phyloP scores from a whole-genome alignment of 2,797 vertebrate genomes.

The Linurgus olivaceus region DNA sequence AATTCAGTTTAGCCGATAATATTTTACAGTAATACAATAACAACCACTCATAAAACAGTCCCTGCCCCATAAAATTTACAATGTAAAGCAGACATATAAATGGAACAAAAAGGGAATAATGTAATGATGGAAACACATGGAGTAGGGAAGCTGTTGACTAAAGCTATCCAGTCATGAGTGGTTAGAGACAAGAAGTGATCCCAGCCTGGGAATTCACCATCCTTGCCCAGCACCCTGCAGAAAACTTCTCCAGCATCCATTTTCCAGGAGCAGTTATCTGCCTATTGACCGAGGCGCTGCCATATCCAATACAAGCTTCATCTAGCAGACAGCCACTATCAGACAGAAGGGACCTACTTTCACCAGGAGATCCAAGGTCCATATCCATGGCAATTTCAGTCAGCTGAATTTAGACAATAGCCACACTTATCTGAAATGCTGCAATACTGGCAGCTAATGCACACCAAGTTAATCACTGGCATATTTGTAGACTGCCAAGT shows the following conservation, averaged over 20 bases:
- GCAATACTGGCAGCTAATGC: constrained; percentile 40
- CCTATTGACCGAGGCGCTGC: background rate
- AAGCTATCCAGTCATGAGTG: background rate
- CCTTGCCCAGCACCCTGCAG: background rate
- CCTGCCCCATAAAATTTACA: constrained; percentile 50
- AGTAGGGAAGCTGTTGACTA: background rate
- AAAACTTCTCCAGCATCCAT: background rate
- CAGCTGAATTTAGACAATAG: constrained; percentile 45
- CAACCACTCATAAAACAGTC: constrained; percentile 24
- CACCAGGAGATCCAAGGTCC: constrained; percentile 23
- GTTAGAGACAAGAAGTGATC: background rate
- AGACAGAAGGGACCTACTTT: background rate
- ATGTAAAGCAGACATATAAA: constrained; percentile 49
- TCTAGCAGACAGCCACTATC: background rate
- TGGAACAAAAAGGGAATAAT: constrained; percentile 12
- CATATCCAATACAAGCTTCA: background rate
- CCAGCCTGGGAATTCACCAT: background rate
- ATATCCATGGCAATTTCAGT: constrained; percentile 27
- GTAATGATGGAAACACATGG: background rate
- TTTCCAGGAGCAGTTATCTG: background rate
- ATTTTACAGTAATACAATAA: constrained; percentile 40
- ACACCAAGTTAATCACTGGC: constrained; percentile 52
- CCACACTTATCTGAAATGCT: constrained; percentile 40
- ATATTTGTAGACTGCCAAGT: constrained; percentile 60
- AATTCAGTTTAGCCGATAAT: constrained; percentile 26